Conservation (phyloP, 1,140 invertebrate species). For the Heliconius congener region DNA sequence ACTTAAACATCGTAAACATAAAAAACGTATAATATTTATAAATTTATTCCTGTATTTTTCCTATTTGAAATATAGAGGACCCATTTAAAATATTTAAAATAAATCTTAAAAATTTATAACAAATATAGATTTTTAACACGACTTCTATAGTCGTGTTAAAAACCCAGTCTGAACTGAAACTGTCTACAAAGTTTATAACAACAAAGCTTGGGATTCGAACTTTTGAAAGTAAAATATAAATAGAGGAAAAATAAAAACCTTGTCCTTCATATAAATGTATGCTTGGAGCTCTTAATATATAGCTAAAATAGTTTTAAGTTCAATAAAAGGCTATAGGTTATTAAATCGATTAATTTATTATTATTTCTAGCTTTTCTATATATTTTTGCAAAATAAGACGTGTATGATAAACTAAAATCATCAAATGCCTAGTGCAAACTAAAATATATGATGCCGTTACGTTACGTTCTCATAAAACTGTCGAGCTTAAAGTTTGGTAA, state of each 20-base stretch:
- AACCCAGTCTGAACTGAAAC: neutral
- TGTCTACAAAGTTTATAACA: slow-evolving; percentile 10
- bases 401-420: neutral
- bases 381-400: too few relatives aligned
- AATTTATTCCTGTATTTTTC: neutral
- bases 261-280: neutral
- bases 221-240: slow-evolving; percentile 9
- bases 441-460: neutral
- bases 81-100: neutral
- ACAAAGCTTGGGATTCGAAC: neutral
- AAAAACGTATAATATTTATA: neutral
- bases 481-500: slow-evolving; percentile 11
- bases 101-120: neutral
- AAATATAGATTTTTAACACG: neutral
- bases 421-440: neutral
- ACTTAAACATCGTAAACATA: neutral
- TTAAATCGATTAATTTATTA: too few relatives aligned
- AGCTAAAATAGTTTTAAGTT: too few relatives aligned
- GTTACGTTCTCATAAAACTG: neutral
- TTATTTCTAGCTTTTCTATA: too few relatives aligned
- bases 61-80: neutral
- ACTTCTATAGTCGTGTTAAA: neutral
- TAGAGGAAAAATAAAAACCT: neutral
- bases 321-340: too few relatives aligned
- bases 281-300: neutral